A percentile compares a stretch with the other conserved stretches of the same genome.
These are phyloP conservation scores for Scytalopus superciliaris DNA, from an alignment of 2,113 vertebrate genomes.

Conservation along the genomic window DNA sequence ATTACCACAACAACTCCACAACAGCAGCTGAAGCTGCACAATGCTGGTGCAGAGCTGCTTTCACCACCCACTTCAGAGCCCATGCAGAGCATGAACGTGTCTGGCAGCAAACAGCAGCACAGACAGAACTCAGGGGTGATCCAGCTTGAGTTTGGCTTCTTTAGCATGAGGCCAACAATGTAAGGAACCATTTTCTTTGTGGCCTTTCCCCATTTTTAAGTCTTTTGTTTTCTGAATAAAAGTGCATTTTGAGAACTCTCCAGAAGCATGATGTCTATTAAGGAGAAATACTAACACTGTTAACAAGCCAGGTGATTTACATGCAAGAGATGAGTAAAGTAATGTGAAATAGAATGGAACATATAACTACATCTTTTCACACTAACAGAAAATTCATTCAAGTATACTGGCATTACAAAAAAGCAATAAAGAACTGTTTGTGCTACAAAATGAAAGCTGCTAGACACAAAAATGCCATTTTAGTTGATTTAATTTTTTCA, in stretches of 20 bases:
- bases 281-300: not conserved
- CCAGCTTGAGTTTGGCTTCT: not conserved
- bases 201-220: not conserved
- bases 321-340: constrained; percentile 22
- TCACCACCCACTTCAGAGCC: not conserved
- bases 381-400: constrained; percentile 49
- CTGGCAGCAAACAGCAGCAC: not conserved
- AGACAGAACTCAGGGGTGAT: not conserved
- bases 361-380: constrained; percentile 27
- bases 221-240: not conserved
- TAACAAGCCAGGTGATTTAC: constrained; percentile 36
- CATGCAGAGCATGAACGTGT: not conserved
- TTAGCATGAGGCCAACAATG: fast-evolving
- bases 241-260: not conserved
- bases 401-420: constrained; percentile 36
- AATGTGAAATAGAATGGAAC: constrained; percentile 17
- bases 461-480: constrained; percentile 55
- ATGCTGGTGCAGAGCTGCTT: not conserved
- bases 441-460: constrained; percentile 27
- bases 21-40: not conserved
- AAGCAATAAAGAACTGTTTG: constrained; percentile 54
- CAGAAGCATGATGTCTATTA: not conserved
- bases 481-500: constrained; percentile 58
- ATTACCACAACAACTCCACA: not conserved
- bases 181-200: not conserved